phyloP scores from a whole-genome alignment of 2,797 vertebrate species.

The Tenualosa ilisha region DNA sequence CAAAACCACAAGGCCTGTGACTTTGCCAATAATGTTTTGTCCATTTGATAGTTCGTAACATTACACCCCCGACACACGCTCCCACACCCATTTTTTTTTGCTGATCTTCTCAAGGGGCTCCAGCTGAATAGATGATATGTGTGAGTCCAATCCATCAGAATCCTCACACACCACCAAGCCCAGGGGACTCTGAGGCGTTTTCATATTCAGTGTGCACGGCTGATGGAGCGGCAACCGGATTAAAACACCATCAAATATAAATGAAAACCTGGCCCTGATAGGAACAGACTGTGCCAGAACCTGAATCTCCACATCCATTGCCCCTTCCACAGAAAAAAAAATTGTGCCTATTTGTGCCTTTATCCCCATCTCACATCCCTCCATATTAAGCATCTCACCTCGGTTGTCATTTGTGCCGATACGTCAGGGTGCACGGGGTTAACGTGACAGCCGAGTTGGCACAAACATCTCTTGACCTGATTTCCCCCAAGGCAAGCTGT shows the following conservation, averaged over 20 bases:
- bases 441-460: conserved; percentile 55
- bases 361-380: conserved; percentile 54
- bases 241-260: conserved; percentile 24
- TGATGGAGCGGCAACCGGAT: not conserved
- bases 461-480: conserved; percentile 49
- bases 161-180: conserved; percentile 1
- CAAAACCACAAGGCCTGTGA: not conserved
- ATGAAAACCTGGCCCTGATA: conserved; percentile 16
- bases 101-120: not conserved
- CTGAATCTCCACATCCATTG: conserved; percentile 40
- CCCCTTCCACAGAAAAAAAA: conserved; percentile 38
- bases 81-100: not conserved
- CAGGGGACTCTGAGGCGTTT: not conserved
- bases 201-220: conserved; percentile 3
- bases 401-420: conserved; percentile 50
- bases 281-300: not conserved
- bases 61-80: not conserved
- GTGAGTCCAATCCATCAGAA: not conserved
- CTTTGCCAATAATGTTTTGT: not conserved
- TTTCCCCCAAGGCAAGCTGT: conserved; percentile 66
- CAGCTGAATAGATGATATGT: not conserved
- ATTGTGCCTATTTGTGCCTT: not conserved
- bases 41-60: not conserved
- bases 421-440: conserved; percentile 64
- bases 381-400: conserved; percentile 54